Conservation (phyloP, 2,888 invertebrate species). For the Cotesia congregata region DNA sequence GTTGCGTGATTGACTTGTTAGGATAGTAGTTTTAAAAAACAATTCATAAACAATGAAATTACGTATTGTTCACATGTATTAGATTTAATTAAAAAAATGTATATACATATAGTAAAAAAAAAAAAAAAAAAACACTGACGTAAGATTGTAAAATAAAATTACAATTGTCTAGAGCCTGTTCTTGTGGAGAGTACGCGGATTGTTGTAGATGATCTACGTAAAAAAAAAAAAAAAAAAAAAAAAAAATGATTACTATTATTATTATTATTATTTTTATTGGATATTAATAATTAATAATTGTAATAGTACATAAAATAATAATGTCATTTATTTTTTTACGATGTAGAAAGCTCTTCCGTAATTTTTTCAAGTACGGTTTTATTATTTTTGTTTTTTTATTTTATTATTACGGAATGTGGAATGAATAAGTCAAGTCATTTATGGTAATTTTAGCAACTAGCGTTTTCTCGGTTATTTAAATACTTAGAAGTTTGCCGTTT, state of each 20-base stretch:
- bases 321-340: conserved; percentile 32
- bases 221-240: conserved; percentile 1
- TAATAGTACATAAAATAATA: neutral
- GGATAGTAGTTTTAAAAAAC: neutral
- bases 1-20: neutral
- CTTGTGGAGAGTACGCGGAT: conserved; percentile 13
- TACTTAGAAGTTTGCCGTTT: conserved; percentile 6
- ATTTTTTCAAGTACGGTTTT: neutral
- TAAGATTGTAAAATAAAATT: conserved; percentile 16
- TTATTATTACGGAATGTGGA: conserved; percentile 17
- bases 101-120: conserved; percentile 4
- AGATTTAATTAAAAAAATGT: conserved; percentile 6
- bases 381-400: conserved; percentile 19
- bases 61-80: conserved; percentile 10
- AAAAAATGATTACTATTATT: neutral
- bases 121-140: neutral
- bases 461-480: neutral
- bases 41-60: neutral
- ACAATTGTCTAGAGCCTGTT: neutral
- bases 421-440: conserved; percentile 6
- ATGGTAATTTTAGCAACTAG: neutral
- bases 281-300: neutral
- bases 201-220: neutral
- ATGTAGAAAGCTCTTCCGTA: conserved; percentile 8
- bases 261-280: neutral